Conservation (phyloP, 2,888 invertebrate genomes). For the Ophion ventricosus region DNA sequence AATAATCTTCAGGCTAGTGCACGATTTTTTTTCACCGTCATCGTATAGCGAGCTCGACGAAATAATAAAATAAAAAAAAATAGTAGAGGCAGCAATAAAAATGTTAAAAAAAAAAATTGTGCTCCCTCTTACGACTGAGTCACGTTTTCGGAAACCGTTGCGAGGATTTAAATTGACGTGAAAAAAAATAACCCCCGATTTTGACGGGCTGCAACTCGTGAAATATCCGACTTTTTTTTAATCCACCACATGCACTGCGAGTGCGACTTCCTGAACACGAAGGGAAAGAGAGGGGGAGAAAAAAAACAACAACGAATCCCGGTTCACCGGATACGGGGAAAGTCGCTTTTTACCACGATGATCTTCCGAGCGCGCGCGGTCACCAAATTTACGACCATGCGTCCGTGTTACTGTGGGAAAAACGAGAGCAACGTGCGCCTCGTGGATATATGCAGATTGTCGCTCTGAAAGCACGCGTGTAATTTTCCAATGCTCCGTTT, state of each 20-base stretch:
- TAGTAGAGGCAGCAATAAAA: too few species aligned
- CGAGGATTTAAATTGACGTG: neutral
- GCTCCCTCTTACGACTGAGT: too few species aligned
- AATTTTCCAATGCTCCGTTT: neutral
- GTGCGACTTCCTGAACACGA: neutral
- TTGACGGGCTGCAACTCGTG: neutral
- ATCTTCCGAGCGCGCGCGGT: neutral
- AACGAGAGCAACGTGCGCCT: neutral
- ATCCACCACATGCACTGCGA: neutral
- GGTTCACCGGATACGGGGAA: constrained; percentile 19
- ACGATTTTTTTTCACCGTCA: too few species aligned
- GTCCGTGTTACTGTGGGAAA: constrained; percentile 35
- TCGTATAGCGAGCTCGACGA: too few species aligned
- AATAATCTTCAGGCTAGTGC: too few species aligned
- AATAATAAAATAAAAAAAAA: too few species aligned
- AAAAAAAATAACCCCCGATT: neutral
- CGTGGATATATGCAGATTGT: too few species aligned
- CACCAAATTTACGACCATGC: constrained; percentile 46
- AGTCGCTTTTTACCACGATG: constrained; percentile 9
- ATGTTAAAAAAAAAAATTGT: too few species aligned
- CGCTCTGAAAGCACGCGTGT: neutral
- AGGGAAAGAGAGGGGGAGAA: neutral
- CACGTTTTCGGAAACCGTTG: neutral
- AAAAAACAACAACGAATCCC: constrained; percentile 1
- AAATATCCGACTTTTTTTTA: neutral